Base-by-base conservation (phyloP, 2,797 vertebrate species). In the Lepidocolaptes lacrymiger region DNA sequence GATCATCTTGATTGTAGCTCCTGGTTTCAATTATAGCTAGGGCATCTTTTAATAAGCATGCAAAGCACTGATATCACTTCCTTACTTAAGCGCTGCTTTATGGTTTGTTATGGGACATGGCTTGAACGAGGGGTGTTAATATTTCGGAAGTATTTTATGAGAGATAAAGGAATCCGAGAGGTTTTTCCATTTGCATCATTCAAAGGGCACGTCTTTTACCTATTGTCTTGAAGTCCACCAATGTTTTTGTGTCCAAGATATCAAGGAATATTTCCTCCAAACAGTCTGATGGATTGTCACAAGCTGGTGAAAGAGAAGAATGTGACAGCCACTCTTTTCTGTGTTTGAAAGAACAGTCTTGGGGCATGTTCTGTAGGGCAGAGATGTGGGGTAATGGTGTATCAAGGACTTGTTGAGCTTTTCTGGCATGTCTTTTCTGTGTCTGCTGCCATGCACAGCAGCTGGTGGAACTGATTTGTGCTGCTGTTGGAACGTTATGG, bases 81-180 rank as follows among this genome's bases (percentile, higher is more conserved):
- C 21, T 59, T 77, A 36, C 81, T 95, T 17, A 77, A 66, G 26
- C 21, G 61, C 4, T 63, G 19, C 37, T 81, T 84, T 77, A n/a
- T 93, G 54, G 9, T 37, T 89, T 80, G 34, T 86, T 41, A 19
- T 7, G 36, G 43, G 56, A 73, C 3, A 0, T 67, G 32, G 32
- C 49, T 81, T 27, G 56, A 64, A 80, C 41, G 27, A 95, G 89
- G 81, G 67, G 18, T 34, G 56, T 58, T 89, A 88, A 69, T 66
- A 63, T 56, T 81, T 75, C 56, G 95, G 91, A 78, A 74, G 48
- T 80, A 71, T 79, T 94, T 93, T 67, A 32, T 74, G 43, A 87
- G 84, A 85, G 67, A 67, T 11, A 52, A 90, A 49, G 3, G 28
- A 85, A 7, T 91, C 76, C 83, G 49, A 89, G 68, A 37, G 7